Conservation (phyloP, 2,888 invertebrate species). For the Eilema sororculum region DNA sequence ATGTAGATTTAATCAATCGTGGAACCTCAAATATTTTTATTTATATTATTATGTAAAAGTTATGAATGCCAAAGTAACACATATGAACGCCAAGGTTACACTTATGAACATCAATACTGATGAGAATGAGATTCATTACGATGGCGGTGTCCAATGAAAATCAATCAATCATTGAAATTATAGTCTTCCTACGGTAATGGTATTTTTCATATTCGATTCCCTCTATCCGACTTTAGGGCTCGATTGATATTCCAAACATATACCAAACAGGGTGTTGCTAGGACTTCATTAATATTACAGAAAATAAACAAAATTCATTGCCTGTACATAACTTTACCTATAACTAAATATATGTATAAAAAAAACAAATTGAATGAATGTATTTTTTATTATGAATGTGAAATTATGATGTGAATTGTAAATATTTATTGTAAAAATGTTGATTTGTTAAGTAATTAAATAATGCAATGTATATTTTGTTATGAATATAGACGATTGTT, state of each 20-base stretch:
- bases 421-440: conserved; percentile 46
- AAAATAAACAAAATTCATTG: too few relatives aligned
- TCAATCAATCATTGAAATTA: too few relatives aligned
- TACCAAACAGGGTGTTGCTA: too few relatives aligned
- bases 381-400: conserved; percentile 24
- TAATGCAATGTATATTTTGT: conserved; percentile 64
- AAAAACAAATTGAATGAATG: not conserved
- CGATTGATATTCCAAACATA: too few relatives aligned
- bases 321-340: not conserved
- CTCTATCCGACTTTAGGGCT: too few relatives aligned
- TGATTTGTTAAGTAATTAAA: conserved; percentile 36
- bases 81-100: not conserved
- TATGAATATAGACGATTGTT: conserved; percentile 54
- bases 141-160: too few relatives aligned
- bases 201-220: too few relatives aligned
- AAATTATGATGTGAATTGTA: conserved; percentile 49
- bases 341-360: not conserved
- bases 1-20: too few relatives aligned
- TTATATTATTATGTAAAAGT: too few relatives aligned
- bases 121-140: not conserved
- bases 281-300: too few relatives aligned
- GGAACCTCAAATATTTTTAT: too few relatives aligned
- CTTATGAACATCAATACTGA: not conserved
- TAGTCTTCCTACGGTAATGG: too few relatives aligned
- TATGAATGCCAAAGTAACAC: not conserved